Conservation (phyloP, 2,888 invertebrate genomes). For the Nemoura dubitans region DNA sequence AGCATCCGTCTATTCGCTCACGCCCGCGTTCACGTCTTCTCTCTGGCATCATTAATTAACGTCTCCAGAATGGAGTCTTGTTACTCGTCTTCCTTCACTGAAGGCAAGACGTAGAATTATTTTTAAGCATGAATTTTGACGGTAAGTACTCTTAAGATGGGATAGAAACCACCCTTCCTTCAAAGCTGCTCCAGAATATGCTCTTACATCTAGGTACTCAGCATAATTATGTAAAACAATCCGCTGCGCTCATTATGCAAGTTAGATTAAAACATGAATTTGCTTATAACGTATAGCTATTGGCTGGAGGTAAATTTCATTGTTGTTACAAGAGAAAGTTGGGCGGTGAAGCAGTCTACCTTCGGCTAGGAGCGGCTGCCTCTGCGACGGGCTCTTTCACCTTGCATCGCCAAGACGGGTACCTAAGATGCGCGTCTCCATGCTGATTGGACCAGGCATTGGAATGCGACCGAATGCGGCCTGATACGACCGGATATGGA, state of each 20-base stretch:
- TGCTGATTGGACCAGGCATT: too few species aligned
- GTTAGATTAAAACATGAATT: constrained; percentile 1
- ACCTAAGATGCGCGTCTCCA: too few species aligned
- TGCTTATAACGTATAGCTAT: background rate
- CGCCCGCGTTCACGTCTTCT: background rate
- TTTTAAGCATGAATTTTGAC: constrained; percentile 35
- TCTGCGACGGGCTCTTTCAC: too few species aligned
- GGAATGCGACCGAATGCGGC: too few species aligned
- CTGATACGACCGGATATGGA: too few species aligned
- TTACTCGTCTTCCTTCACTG: constrained; percentile 37
- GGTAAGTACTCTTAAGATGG: constrained; percentile 37
- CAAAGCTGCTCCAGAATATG: constrained; percentile 8
- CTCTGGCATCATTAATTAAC: constrained; percentile 41
- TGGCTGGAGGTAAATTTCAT: background rate
- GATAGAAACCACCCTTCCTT: background rate
- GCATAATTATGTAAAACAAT: constrained; percentile 3
- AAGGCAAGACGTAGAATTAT: constrained; percentile 27
- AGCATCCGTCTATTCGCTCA: background rate
- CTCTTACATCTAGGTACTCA: background rate
- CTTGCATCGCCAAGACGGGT: too few species aligned
- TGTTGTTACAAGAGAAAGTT: background rate
- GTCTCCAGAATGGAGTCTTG: constrained; percentile 40
- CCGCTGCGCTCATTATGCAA: background rate
- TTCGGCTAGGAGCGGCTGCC: too few species aligned
- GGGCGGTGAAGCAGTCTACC: background rate